These are phyloP conservation scores for Nudaria mundana DNA, from an alignment of 2,888 invertebrate genomes.

Conservation along the genomic window DNA sequence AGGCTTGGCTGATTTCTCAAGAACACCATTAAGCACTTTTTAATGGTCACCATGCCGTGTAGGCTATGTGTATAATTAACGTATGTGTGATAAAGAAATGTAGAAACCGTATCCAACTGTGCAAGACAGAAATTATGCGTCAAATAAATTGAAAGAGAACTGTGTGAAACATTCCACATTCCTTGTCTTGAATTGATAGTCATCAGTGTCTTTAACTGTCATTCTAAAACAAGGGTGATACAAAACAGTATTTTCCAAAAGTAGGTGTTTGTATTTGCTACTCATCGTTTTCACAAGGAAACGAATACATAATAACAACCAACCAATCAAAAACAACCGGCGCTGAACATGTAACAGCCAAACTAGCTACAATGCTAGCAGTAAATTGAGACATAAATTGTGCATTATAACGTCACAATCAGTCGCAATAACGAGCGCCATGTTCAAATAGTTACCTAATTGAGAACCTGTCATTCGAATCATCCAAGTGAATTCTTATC, in stretches of 20 bases:
- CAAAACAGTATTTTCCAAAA: no score
- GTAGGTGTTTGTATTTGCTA: no score
- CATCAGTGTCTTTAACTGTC: constrained; percentile 15
- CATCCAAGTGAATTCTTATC: no score
- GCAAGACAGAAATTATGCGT: constrained; percentile 35
- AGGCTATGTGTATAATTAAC: constrained; percentile 52
- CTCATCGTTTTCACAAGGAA: no score
- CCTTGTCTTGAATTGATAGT: constrained; percentile 7
- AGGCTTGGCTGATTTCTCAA: no score
- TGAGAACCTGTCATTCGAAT: no score
- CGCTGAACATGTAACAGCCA: constrained; percentile 23
- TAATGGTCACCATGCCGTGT: constrained; percentile 47
- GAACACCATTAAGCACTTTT: constrained; percentile 55
- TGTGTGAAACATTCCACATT: background rate
- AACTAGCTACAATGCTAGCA: constrained; percentile 26
- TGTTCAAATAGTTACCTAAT: no score
- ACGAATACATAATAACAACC: no score
- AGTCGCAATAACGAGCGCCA: constrained; percentile 31
- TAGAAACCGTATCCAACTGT: constrained; percentile 35
- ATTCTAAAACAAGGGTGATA: no score
- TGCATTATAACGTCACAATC: constrained; percentile 19
- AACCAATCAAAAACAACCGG: constrained; percentile 18
- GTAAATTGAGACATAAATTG: constrained; percentile 42
- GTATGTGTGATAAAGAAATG: constrained; percentile 44
- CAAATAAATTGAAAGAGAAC: no score